These are phyloP conservation scores for Empidonax alnorum DNA, from an alignment of 2,113 vertebrate species.

Conservation along the genomic window DNA sequence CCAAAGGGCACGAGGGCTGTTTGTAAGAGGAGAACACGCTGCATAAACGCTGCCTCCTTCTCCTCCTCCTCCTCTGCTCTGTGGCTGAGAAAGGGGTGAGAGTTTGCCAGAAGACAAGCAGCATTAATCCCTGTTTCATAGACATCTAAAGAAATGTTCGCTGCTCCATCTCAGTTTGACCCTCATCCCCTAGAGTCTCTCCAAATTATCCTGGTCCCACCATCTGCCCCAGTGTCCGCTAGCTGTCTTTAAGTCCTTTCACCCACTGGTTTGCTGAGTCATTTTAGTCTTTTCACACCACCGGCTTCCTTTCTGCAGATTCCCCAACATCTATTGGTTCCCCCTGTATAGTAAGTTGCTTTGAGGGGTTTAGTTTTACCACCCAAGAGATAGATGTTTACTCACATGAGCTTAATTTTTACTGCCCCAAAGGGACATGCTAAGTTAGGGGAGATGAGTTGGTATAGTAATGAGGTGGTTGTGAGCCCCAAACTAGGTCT, in stretches of 20 bases:
- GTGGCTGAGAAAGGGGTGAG: neutral
- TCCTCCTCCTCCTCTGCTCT: neutral
- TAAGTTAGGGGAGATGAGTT: neutral
- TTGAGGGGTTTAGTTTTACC: neutral
- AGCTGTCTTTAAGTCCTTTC: neutral
- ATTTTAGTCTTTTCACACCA: neutral
- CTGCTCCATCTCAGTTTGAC: neutral
- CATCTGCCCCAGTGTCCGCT: neutral
- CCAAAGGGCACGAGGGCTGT: neutral
- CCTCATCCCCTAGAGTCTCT: neutral
- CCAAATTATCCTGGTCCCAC: neutral
- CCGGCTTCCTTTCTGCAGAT: neutral
- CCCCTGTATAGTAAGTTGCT: neutral
- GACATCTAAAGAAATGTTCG: neutral
- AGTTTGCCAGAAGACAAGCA: neutral
- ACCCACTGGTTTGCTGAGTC: accelerated
- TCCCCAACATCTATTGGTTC: neutral
- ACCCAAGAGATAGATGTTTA: neutral
- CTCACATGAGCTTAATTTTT: neutral
- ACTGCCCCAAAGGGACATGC: neutral
- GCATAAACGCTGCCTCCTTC: neutral
- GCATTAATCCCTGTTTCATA: neutral
- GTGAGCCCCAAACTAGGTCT: neutral
- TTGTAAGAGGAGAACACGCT: neutral
- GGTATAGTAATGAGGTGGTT: neutral